Conservation (phyloP, 2,113 vertebrate species). For the Platysternon megacephalum region DNA sequence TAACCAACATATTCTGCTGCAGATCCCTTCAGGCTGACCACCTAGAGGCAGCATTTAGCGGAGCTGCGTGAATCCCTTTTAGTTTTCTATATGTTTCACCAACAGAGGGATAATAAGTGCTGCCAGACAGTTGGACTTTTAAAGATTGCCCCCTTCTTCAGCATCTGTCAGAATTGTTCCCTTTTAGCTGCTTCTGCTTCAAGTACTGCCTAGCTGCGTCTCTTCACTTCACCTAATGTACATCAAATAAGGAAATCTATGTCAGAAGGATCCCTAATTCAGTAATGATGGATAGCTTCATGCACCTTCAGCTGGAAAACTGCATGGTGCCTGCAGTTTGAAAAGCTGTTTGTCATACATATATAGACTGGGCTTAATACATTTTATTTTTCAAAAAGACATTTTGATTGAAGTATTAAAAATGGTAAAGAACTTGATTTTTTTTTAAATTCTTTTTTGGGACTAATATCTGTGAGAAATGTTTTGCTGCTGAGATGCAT, state of each 20-base stretch:
- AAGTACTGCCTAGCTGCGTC: not conserved
- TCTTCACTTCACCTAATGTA: not conserved
- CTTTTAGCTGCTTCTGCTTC: not conserved
- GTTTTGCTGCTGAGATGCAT: not conserved
- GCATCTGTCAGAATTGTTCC: not conserved
- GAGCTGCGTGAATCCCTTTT: accelerated
- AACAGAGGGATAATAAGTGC: not conserved
- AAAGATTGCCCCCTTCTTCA: not conserved
- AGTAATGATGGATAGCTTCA: accelerated
- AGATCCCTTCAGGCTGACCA: not conserved
- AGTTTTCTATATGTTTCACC: accelerated
- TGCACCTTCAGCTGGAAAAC: not conserved
- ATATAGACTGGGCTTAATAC: not conserved
- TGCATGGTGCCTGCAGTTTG: accelerated
- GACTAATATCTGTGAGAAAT: not conserved
- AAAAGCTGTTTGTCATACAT: not conserved
- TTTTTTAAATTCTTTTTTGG: not conserved
- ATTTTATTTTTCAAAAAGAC: not conserved
- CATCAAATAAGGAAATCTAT: not conserved
- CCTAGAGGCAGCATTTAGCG: not conserved
- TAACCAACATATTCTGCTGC: not conserved
- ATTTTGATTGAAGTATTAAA: not conserved
- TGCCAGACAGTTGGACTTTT: not conserved
- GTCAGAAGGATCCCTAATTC: not conserved
- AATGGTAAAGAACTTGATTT: constrained; percentile 1